Evolutionary conservation across 2,888 invertebrate species (phyloP).

Genomic region (Trissoscelio sp.): DNA sequence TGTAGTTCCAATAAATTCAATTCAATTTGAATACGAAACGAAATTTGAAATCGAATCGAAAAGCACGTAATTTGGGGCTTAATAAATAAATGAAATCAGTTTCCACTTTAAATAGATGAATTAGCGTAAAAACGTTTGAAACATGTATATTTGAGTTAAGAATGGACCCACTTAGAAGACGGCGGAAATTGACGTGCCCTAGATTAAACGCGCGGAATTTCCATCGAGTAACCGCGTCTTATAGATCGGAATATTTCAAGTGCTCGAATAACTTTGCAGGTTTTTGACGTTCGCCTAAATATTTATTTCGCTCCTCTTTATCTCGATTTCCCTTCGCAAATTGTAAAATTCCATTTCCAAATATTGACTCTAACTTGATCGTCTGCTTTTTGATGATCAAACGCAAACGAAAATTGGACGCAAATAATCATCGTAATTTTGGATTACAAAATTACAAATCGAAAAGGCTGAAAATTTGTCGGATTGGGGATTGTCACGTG

Average conservation of each 20-base stretch:
- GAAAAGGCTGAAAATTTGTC: background rate
- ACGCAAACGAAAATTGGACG: background rate
- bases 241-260: slow-evolving; percentile 38
- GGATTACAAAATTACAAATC: background rate
- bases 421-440: background rate
- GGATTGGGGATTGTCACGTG: slow-evolving; percentile 41
- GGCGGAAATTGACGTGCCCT: slow-evolving; percentile 64
- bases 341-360: background rate
- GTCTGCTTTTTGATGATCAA: background rate
- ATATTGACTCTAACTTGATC: slow-evolving; percentile 5
- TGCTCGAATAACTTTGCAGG: slow-evolving; percentile 21
- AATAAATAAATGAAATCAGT: slow-evolving; percentile 31
- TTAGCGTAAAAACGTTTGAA: slow-evolving; percentile 47
- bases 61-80: too few relatives aligned
- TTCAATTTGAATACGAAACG: too few relatives aligned
- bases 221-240: slow-evolving; percentile 32
- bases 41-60: too few relatives aligned
- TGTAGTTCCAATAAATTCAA: too few relatives aligned
- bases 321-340: background rate
- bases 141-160: slow-evolving; percentile 59
- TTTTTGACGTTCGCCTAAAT: slow-evolving; percentile 26
- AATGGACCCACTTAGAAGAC: slow-evolving; percentile 60
- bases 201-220: slow-evolving; percentile 55
- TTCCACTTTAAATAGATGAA: slow-evolving; percentile 43
- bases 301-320: slow-evolving; percentile 25